A percentile compares a stretch with the other conserved stretches of the same genome.
Evolutionary conservation across 2,113 vertebrate genomes (phyloP).

Genomic region (Seriola aureovittata): DNA sequence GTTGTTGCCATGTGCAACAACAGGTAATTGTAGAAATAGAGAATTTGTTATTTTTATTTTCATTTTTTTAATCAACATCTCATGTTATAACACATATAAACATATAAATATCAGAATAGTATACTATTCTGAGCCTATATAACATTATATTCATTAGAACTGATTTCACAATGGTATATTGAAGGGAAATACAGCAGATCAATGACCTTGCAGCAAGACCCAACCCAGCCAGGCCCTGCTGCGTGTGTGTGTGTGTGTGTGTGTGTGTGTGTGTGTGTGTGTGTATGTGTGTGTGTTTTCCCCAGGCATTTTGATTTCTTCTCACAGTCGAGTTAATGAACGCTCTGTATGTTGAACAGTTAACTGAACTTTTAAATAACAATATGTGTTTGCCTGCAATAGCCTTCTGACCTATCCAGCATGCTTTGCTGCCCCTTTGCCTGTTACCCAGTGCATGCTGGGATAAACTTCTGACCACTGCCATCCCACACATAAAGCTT

Average conservation of each 20-base stretch:
- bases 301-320: constrained; percentile 12
- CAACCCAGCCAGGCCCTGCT: neutral
- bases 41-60: too few species aligned
- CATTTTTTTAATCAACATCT: too few species aligned
- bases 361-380: constrained; percentile 9
- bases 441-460: neutral
- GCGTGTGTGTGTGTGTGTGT: neutral
- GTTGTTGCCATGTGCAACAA: too few species aligned
- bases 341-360: constrained; percentile 18
- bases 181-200: neutral
- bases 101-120: too few species aligned
- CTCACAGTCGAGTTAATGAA: constrained; percentile 2
- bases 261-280: neutral
- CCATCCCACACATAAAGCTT: neutral
- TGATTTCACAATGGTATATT: neutral
- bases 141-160: neutral
- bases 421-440: neutral
- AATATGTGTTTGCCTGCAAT: neutral
- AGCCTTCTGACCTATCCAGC: neutral
- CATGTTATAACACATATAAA: too few species aligned
- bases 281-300: neutral
- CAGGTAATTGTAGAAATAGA: too few species aligned
- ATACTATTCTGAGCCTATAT: too few species aligned
- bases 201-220: neutral
- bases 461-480: neutral